Evolutionary conservation across 53 echinoderm and acorn worm species (phyloP).

Genomic region (Pentamera pediparva): DNA sequence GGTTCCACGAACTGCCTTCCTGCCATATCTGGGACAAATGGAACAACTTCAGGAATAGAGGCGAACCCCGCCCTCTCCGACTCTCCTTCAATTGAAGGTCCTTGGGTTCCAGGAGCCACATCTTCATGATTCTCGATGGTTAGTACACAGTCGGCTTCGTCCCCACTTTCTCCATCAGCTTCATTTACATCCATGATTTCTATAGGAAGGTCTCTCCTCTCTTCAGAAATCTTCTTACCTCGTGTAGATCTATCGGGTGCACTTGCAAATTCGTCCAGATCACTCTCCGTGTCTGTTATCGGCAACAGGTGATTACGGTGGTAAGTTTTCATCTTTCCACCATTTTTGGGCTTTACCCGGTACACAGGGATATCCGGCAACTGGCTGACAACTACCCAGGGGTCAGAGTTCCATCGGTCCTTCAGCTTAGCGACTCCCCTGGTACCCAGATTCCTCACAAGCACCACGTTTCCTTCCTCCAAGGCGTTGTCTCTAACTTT

Average conservation of each 20-base stretch:
- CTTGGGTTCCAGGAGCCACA: neutral
- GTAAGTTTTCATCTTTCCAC: neutral
- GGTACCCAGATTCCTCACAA: conserved; percentile 16
- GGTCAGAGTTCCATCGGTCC: conserved; percentile 24
- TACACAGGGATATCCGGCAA: conserved; percentile 41
- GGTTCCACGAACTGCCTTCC: too few species aligned
- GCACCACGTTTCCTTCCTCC: conserved; percentile 23
- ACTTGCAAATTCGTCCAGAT: neutral
- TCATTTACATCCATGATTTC: neutral
- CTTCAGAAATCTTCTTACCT: too few species aligned
- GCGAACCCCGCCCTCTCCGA: too few species aligned
- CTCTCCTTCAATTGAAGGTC: too few species aligned
- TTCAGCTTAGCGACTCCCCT: conserved; percentile 28
- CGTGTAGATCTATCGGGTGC: too few species aligned
- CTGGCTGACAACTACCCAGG: conserved; percentile 8
- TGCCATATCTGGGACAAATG: too few species aligned
- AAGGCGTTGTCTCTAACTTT: conserved; percentile 26
- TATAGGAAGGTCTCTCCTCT: too few species aligned
- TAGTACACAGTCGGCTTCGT: neutral
- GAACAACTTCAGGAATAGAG: too few species aligned
- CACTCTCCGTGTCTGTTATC: neutral
- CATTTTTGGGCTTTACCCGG: conserved; percentile 31
- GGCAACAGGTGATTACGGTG: neutral
- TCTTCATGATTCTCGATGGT: neutral
- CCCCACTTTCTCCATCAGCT: neutral